phyloP scores from a whole-genome alignment of 2,888 invertebrate species.

The Diogma glabrata region DNA sequence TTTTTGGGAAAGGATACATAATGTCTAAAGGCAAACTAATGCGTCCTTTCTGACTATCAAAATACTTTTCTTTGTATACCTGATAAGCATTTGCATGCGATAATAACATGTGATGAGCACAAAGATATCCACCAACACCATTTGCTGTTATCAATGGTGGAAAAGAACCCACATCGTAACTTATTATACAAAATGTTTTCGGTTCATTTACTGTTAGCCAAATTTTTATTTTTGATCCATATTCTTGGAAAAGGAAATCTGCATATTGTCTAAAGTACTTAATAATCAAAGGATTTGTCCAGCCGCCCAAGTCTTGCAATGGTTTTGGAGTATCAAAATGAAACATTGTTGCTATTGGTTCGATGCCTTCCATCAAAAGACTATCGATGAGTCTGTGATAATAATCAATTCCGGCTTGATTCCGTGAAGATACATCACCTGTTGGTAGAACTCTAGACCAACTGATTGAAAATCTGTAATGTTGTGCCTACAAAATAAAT shows the following conservation, averaged over 20 bases:
- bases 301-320: conserved; percentile 37
- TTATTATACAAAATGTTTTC: conserved; percentile 32
- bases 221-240: conserved; percentile 33
- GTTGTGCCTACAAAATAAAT: no score
- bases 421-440: conserved; percentile 42
- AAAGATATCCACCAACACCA: conserved; percentile 40
- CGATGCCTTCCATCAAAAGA: conserved; percentile 46
- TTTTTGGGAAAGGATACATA: conserved; percentile 22
- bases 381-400: conserved; percentile 53
- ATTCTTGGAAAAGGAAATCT: background rate
- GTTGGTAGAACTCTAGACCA: conserved; percentile 54
- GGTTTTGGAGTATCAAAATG: conserved; percentile 40
- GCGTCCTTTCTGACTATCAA: conserved; percentile 22
- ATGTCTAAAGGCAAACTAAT: conserved; percentile 26
- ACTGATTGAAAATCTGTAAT: conserved; percentile 46
- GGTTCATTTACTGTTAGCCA: conserved; percentile 52
- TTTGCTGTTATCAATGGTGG: conserved; percentile 29
- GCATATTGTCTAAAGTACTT: conserved; percentile 40
- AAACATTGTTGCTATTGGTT: conserved; percentile 46
- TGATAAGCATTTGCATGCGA: conserved; percentile 40
- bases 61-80: conserved; percentile 29
- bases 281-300: conserved; percentile 34
- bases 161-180: conserved; percentile 36
- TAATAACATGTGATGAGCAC: conserved; percentile 38
- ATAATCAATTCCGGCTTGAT: conserved; percentile 47